Percentiles rank a stretch among this genome's conserved stretches.
These are phyloP conservation scores for Plecotus auritus DNA, from an alignment of 2,113 vertebrate species.

Conservation along the genomic window DNA sequence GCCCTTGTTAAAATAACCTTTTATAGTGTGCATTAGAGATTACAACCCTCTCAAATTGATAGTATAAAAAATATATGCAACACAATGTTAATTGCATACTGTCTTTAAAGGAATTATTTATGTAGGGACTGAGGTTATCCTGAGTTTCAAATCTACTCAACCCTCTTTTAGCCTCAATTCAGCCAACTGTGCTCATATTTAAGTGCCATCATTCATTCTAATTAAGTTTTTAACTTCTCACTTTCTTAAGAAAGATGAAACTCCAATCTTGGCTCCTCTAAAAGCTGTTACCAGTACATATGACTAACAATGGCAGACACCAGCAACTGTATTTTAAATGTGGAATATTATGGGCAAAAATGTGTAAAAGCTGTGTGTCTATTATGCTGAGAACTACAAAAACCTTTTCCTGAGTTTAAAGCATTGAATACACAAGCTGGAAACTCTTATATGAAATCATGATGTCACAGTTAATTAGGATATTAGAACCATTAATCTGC, in stretches of 20 bases:
- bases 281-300: neutral
- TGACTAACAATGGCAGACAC: neutral
- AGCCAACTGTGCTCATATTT: neutral
- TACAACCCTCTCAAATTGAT: neutral
- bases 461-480: neutral
- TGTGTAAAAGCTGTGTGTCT: neutral
- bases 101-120: neutral
- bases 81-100: neutral
- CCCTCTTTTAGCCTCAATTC: neutral
- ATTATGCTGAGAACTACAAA: neutral
- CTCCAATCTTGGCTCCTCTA: neutral
- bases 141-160: neutral
- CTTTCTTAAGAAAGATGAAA: neutral
- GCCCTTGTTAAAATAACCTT: neutral
- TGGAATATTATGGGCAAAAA: neutral
- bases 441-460: slow-evolving; percentile 4
- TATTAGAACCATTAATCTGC: neutral
- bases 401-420: neutral
- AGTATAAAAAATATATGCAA: neutral
- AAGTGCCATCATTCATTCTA: neutral
- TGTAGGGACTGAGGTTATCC: neutral
- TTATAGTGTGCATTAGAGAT: neutral
- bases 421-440: neutral
- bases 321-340: neutral
- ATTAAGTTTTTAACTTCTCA: slow-evolving; percentile 5